These are phyloP conservation scores for Coilia nasus DNA, from an alignment of 2,797 vertebrate genomes.

Conservation along the genomic window DNA sequence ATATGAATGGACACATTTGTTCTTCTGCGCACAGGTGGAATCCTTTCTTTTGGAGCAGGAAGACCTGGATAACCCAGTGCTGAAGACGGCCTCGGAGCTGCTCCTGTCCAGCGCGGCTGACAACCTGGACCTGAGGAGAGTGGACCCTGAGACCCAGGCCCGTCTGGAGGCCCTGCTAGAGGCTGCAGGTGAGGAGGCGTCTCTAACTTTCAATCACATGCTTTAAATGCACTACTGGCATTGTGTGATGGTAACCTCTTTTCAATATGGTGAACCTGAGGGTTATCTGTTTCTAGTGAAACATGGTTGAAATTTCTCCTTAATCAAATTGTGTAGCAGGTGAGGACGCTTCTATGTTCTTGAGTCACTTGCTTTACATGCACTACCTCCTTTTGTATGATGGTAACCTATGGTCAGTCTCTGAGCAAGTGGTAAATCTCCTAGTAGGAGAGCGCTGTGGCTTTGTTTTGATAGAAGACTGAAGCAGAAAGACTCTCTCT, in stretches of 20 bases:
- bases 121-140: slow-evolving; percentile 93
- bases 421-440: no score
- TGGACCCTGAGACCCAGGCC: slow-evolving; percentile 98
- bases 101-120: slow-evolving; percentile 95
- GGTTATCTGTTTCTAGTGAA: no score
- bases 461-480: no score
- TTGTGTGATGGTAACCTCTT: neutral
- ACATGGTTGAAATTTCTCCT: no score
- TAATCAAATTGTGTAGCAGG: no score
- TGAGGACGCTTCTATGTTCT: no score
- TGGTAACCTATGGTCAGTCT: neutral
- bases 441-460: no score
- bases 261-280: neutral
- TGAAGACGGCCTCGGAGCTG: slow-evolving; percentile 97
- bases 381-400: no score
- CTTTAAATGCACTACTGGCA: neutral
- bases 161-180: slow-evolving; percentile 96
- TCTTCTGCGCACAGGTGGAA: slow-evolving; percentile 82
- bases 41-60: slow-evolving; percentile 99
- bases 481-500: no score
- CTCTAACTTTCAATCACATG: no score
- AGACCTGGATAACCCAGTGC: slow-evolving; percentile 97
- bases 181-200: slow-evolving; percentile 84
- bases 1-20: neutral
- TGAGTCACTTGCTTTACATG: no score